A percentile compares a stretch with the other conserved stretches of the same genome.
Conservation (phyloP, 2,113 vertebrate genomes). For the Riparia riparia region DNA sequence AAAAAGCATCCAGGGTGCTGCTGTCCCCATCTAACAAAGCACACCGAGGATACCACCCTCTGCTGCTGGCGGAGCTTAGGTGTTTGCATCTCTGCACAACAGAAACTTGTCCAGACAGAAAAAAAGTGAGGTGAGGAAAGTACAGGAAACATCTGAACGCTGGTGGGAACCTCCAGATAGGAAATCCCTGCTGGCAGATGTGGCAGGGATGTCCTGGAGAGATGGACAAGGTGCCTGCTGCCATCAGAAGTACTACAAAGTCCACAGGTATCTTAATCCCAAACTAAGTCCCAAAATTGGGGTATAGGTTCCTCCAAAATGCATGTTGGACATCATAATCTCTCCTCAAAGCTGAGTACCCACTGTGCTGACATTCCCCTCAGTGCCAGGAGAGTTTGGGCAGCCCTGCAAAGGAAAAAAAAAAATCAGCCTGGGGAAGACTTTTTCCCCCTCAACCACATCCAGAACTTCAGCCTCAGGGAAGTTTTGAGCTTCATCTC, state of each 20-base stretch:
- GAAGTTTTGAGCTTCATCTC: neutral
- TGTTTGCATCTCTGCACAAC: rapidly evolving
- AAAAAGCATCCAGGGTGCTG: neutral
- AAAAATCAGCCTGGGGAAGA: neutral
- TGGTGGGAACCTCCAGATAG: neutral
- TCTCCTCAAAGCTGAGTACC: neutral
- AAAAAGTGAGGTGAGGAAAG: neutral
- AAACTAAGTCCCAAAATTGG: neutral
- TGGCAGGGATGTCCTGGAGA: neutral
- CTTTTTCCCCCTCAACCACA: neutral
- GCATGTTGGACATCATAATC: rapidly evolving
- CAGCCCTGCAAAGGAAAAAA: neutral
- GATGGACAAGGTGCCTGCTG: neutral
- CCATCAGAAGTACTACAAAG: neutral
- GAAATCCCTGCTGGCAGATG: neutral
- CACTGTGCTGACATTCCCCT: neutral
- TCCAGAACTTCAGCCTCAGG: neutral
- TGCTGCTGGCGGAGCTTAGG: neutral
- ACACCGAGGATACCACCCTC: rapidly evolving
- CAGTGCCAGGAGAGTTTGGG: neutral
- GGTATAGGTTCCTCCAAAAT: neutral
- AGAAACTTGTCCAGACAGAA: neutral
- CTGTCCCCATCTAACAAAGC: neutral
- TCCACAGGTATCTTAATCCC: neutral
- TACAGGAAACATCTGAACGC: neutral